Evolutionary conservation across 2,797 vertebrate species (phyloP).

Genomic region (Vireo griseus): DNA sequence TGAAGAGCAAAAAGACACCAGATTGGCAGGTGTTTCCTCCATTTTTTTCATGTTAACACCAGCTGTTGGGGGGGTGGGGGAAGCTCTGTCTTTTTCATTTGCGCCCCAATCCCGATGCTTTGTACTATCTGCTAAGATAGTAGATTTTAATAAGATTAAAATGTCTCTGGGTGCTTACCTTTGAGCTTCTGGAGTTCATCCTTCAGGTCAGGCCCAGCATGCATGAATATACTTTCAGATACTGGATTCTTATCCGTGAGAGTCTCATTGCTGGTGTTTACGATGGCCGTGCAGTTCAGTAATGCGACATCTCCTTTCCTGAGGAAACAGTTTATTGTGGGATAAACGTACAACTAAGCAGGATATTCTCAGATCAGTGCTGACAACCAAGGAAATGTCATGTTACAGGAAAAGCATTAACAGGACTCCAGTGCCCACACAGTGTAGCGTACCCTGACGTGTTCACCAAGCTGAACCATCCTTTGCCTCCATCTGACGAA

Average conservation of each 20-base stretch:
- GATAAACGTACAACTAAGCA: background rate
- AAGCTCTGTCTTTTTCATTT: background rate
- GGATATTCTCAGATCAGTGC: background rate
- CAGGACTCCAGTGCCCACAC: background rate
- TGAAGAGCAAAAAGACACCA: background rate
- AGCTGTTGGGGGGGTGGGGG: accelerated
- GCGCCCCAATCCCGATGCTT: background rate
- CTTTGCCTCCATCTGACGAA: background rate
- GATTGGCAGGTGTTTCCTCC: accelerated
- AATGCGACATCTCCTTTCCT: conserved; percentile 89
- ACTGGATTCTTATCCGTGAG: conserved; percentile 93
- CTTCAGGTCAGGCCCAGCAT: conserved; percentile 87
- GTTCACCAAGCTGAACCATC: background rate
- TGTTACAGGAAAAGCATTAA: background rate
- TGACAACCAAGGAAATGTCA: background rate
- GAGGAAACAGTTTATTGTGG: conserved; percentile 11
- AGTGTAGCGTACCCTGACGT: accelerated
- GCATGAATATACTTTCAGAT: conserved; percentile 87
- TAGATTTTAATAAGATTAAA: background rate
- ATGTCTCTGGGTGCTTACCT: conserved; percentile 71
- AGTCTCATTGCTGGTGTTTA: conserved; percentile 94
- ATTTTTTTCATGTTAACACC: background rate
- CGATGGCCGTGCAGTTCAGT: conserved; percentile 91
- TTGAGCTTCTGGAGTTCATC: conserved; percentile 94
- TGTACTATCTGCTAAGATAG: background rate